Base-by-base conservation (phyloP, 2,888 invertebrate species). In the Drosophila gaucha region DNA sequence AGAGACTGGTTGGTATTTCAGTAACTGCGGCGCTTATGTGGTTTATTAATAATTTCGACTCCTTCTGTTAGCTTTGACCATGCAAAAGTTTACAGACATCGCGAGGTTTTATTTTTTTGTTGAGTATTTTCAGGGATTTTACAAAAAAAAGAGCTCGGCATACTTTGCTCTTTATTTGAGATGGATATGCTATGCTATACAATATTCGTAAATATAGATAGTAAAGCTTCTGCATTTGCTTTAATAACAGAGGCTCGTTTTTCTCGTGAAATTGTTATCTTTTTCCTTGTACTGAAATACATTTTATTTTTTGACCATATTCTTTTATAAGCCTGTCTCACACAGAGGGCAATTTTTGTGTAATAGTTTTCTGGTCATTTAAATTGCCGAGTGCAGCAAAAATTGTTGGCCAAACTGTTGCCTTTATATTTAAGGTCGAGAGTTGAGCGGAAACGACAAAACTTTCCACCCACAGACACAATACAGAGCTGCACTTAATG, bases 31-130 rank as follows among this genome's bases (percentile, higher is more conserved):
- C 33, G 74, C 68, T 50, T 55, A 64, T 86, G 80, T 64, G 86
- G 86, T 75, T 82, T 80, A 82, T 75, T 79, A 82, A 85, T 75
- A 82, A 75, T 78, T 82, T 82, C 30, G 43, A 55, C 79, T 70
- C 55, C 51, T 36, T 41, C 50, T 51, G 54, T 28, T 58, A 54
- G 69, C 59, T 65, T 59, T 60, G 66, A 44, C 58, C 56, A 39
- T 52, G 49, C 43, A 49, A 56, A 68, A 70, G 51, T 59, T 58
- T 52, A 39, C 54, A 65, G 58, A 65, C 65, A 20, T 41, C 57
- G 10, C 57, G 46, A 22, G 49, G 49, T 22, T 67, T 49, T 22
- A 18, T 12, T 14, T 35, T 18, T 35, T 36, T 36, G 16, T 16
- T 18, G 26, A 35, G 16, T 49, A 24, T 64, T 38, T 16, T 28